These are phyloP conservation scores for Lanistes nyassanus DNA, from an alignment of 1,140 invertebrate species.

Conservation along the genomic window DNA sequence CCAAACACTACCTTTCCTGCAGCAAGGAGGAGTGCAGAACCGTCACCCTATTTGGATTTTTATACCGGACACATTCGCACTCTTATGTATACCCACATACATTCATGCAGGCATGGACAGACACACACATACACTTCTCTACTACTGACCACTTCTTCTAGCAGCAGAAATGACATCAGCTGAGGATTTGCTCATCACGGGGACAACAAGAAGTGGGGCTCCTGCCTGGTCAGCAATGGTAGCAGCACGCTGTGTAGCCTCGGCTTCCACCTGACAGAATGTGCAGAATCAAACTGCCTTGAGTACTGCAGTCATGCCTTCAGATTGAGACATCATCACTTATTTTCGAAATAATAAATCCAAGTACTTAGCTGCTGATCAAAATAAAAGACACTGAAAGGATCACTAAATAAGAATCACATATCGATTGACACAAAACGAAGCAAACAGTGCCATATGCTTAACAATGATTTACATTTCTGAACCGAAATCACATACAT, in stretches of 20 bases:
- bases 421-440: no score
- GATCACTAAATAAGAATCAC: no score
- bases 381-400: no score
- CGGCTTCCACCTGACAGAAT: slow-evolving; percentile 81
- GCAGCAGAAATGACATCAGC: slow-evolving; percentile 80
- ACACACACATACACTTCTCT: not conserved
- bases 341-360: not conserved
- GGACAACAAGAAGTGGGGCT: slow-evolving; percentile 93
- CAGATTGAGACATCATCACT: not conserved
- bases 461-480: no score
- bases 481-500: no score
- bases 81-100: not conserved
- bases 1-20: slow-evolving; percentile 81
- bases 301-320: no score
- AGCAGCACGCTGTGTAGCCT: slow-evolving; percentile 94
- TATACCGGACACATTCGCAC: not conserved
- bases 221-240: slow-evolving; percentile 89
- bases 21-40: not conserved
- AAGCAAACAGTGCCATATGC: no score
- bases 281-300: no score
- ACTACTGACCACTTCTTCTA: slow-evolving; percentile 72
- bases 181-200: slow-evolving; percentile 94
- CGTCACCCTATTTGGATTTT: no score
- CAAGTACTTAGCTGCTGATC: no score
- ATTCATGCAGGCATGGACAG: not conserved